Base-by-base conservation (phyloP, 2,888 invertebrate genomes). In the Catonia carolina region DNA sequence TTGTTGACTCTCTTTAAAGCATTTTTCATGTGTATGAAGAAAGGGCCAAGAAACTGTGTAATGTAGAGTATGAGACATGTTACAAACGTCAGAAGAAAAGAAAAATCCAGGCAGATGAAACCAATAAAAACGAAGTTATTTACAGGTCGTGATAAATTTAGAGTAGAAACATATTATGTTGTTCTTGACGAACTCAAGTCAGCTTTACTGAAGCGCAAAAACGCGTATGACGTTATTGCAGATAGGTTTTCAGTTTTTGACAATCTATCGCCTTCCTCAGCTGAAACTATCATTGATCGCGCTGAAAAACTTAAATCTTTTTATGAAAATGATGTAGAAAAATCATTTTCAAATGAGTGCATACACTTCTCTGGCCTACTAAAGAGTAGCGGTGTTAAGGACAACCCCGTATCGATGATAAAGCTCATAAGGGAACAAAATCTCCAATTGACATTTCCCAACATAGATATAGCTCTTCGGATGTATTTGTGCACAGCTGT, bases 21-120 rank as follows among this genome's bases (percentile, higher is more conserved):
- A 48, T 48, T 18, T 48, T 48, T 18, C 22, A 48, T n/a, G 48
- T 48, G 23, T 48, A 48, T 48, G 48, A 48, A 48, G 48, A 48
- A 48, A 48, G 48, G 23, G 48, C 50, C 33, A 50, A 15, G 50
- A 50, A 31, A 50, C 50, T n/a, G 50, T 50, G 50, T 50, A 14
- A 50, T 50, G 50, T 14, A 50, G 50, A 50, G 14, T 50, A 5
- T 50, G 50, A 50, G 33, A 33, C 33, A 14, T 31, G 50, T 50
- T 50, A 50, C 50, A 50, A 50, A 50, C 50, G 35, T 31, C 50
- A 50, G 50, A 50, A 14, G 35, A 50, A n/a, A 53, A 52, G 17
- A 20, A 52, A 52, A 52, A 36, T 36, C 2, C 52, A 37, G 8
- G 2, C 52, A 17, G 37, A 52, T 20, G 52, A 52, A 37, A 18